Evolutionary conservation across 2,888 invertebrate genomes (phyloP).

Genomic region (Eristalinus aeneus): DNA sequence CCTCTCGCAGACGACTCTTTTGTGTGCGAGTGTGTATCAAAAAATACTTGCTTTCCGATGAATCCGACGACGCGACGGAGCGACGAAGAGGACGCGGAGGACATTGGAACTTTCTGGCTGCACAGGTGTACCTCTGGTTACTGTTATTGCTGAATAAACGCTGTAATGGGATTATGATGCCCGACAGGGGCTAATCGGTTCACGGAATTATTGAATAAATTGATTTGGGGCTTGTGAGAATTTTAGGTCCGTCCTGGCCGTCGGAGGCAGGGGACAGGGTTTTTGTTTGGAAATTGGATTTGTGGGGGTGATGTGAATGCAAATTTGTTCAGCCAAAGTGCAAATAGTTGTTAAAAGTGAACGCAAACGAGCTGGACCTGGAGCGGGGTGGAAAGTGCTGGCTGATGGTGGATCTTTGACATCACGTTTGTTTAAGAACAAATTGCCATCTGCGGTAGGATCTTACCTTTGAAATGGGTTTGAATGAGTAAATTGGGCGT

Average conservation of each 20-base stretch:
- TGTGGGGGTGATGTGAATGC: background rate
- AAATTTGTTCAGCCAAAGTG: background rate
- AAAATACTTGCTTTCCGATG: background rate
- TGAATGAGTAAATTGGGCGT: too few species aligned
- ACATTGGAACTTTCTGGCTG: conserved; percentile 33
- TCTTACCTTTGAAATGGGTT: too few species aligned
- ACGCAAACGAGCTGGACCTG: background rate
- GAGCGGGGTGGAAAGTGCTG: background rate
- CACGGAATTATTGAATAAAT: conserved; percentile 50
- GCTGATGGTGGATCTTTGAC: background rate
- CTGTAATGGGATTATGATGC: conserved; percentile 61
- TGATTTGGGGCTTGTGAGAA: background rate
- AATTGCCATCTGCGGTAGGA: too few species aligned
- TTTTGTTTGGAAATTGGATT: background rate
- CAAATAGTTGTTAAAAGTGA: background rate
- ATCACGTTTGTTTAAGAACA: background rate
- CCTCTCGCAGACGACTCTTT: background rate
- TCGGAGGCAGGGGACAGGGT: background rate
- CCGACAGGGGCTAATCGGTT: conserved; percentile 47
- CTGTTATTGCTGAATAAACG: conserved; percentile 65
- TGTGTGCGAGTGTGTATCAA: background rate
- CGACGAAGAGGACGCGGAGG: background rate
- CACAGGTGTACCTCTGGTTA: conserved; percentile 61
- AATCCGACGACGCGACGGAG: too few species aligned
- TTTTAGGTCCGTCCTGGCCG: background rate